phyloP scores from a whole-genome alignment of 2,113 vertebrate genomes.

The Nansenia antarctica region DNA sequence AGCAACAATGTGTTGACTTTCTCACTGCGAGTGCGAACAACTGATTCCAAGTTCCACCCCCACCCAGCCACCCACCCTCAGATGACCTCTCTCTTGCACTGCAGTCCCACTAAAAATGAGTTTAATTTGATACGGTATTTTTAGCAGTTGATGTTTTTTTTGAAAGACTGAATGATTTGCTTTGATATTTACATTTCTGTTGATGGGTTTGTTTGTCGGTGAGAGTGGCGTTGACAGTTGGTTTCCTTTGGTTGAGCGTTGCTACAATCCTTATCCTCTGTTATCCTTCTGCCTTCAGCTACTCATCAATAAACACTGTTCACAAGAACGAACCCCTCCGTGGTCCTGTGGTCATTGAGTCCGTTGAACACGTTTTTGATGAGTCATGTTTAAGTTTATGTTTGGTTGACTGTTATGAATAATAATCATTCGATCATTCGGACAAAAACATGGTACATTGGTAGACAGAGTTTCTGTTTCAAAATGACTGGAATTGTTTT shows the following conservation, averaged over 20 bases:
- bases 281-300: conserved; percentile 75
- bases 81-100: too few species aligned
- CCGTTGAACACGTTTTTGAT: neutral
- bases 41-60: too few species aligned
- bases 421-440: too few species aligned
- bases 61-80: too few species aligned
- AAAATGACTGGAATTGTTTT: too few species aligned
- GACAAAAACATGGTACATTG: too few species aligned
- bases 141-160: neutral
- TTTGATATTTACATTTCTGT: too few species aligned
- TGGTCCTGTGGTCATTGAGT: neutral
- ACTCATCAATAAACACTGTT: conserved; percentile 74
- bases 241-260: conserved; percentile 61
- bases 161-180: neutral
- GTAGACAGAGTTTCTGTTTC: too few species aligned
- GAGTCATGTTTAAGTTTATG: neutral
- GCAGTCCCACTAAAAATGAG: neutral
- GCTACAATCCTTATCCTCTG: conserved; percentile 73
- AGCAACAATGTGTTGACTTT: too few species aligned
- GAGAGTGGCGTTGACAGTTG: neutral
- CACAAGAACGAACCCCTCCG: neutral
- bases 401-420: too few species aligned
- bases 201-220: neutral
- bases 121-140: neutral
- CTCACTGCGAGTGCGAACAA: too few species aligned